A percentile compares a stretch with the other conserved stretches of the same genome.
Conservation (phyloP, 2,888 invertebrate genomes). For the Rhingia rostrata region DNA sequence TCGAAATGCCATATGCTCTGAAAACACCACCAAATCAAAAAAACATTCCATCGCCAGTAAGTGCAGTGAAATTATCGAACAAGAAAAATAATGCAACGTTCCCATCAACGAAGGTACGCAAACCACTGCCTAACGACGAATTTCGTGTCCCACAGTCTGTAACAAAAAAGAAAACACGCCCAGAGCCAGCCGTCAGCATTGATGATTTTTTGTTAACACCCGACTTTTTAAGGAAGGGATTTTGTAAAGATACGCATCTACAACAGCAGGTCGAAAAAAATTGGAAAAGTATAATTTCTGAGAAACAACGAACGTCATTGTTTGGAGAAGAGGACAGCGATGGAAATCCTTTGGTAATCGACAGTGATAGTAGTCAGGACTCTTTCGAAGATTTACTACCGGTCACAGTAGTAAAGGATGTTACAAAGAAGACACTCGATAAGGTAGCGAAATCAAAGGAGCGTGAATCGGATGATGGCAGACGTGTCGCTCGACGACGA, state of each 20-base stretch:
- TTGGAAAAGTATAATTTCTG: constrained; percentile 45
- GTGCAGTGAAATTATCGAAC: not conserved
- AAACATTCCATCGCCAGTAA: not conserved
- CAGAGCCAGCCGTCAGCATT: constrained; percentile 19
- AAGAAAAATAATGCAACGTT: not conserved
- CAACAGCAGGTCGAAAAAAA: constrained; percentile 43
- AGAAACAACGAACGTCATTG: constrained; percentile 38
- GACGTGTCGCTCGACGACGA: not conserved
- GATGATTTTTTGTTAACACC: constrained; percentile 54
- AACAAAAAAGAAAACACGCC: not conserved
- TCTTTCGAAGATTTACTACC: constrained; percentile 42
- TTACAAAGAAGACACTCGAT: not conserved
- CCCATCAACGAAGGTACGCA: not conserved
- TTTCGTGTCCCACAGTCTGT: not conserved
- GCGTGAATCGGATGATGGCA: not conserved
- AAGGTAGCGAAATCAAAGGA: not conserved
- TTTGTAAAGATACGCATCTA: constrained; percentile 34
- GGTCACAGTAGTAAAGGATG: not conserved
- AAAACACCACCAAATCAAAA: not conserved
- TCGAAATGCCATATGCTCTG: not conserved
- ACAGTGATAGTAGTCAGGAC: constrained; percentile 47
- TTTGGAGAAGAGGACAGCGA: constrained; percentile 26
- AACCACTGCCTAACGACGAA: not conserved
- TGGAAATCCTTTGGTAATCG: not conserved
- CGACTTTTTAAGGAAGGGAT: constrained; percentile 47